Base-by-base conservation (phyloP, 2,888 invertebrate species). In the Cepaea hortensis region DNA sequence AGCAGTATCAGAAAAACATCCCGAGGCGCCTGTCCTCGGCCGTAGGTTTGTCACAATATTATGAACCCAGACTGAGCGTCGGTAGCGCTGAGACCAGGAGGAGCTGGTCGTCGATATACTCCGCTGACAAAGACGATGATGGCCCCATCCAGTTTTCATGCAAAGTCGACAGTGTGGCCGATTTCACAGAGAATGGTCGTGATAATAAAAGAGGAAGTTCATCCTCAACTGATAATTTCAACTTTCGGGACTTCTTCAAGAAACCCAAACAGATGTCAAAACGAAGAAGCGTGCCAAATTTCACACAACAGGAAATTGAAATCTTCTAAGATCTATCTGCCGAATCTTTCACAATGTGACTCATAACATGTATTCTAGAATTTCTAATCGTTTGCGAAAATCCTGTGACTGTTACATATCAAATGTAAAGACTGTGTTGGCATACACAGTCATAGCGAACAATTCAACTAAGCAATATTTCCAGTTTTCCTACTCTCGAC, bases 181-280 rank as follows among this genome's bases (percentile, higher is more conserved):
- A 13, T 18, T 9, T 13, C 3, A 13, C 4, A 62, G 35, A 62
- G 9, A 77, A 61, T n/a, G 23, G 9, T 1, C 55, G 15, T 2
- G 55, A 55, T 11, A 62, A 4, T 20, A 35, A 23, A 35, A 13
- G 23, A 46, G 35, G 18, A 15, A 35, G 3, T 13, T 35, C 35
- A 11, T 9, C 11, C n/a, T 20, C 79, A 6, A 4, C n/a, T 0
- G 62, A 79, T 18, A 79, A 2, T 55, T 55, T 13, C 4, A 23
- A 2, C 11, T 7, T 13, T 62, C 23, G 35, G 4, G 79, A 79
- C 79, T 15, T 79, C 11, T 18, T 79, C 15, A 79, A 79, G n/a
- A 79, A 79, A 46, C 79, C 79, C 7, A 62, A 46, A 62, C 62
- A 35, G 61, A 79, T 79, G 79, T 18, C 61, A 6, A 79, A 35